Base-by-base conservation (phyloP, 1,140 invertebrate species). In the Camponotus vicinus region DNA sequence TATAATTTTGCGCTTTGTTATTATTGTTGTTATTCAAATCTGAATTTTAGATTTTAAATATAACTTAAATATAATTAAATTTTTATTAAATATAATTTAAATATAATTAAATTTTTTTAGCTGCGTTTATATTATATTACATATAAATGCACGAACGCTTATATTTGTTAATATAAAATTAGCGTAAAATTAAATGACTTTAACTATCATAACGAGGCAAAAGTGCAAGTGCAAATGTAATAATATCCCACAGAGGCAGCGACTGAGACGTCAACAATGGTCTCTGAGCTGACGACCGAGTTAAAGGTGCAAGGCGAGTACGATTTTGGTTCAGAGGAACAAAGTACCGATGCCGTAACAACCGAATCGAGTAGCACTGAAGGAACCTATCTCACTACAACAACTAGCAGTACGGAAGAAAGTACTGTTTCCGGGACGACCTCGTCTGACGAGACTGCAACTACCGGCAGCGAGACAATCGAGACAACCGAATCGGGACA, bases 391-490 rank as follows among this genome's bases (percentile, higher is more conserved):
- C 9, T 42, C 15, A 55, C n/a, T 55, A 79, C 77, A 21, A n/a
- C 0, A 27, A 21, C 15, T 40, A 13, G 34, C 15, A 57, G 40
- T 27, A 84, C 82, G 7, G 63, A 59, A 77, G 85, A 67, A 9
- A 87, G 87, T 27, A 90, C 88, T 1, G 90, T 83, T 64, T 88
- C 89, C 52, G 92, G 73, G 1, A 84, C 21, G 32, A 76, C 91
- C 86, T 3, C 87, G 34, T 88, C 89, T 21, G 88, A 64, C 13
- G 61, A 64, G 15, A 90, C 86, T 78, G 63, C 75, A 69, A 88
- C 86, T 27, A 92, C 90, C 0, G 88, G 86, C 34, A 90, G 88
- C n/a, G 71, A 75, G 67, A 89, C 85, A 15, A 93, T 92, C 6
- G 93, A 90, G 57, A 89, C 90, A 37, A 90, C 90, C 0, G 77